These are phyloP conservation scores for Brachymystax lenok DNA, from an alignment of 2,797 vertebrate species.

Conservation along the genomic window DNA sequence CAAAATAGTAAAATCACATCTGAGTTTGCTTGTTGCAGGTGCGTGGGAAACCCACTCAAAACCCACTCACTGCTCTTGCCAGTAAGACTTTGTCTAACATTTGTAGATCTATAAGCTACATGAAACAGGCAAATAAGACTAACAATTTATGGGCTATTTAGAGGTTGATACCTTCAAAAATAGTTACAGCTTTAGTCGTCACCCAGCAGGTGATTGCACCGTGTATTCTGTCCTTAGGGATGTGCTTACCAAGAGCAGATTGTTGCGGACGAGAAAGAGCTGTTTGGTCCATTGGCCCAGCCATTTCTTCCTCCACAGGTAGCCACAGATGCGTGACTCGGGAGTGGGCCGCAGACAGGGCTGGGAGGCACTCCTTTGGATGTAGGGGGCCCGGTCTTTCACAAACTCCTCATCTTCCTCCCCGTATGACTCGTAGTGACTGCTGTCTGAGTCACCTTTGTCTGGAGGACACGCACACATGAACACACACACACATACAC, in stretches of 20 bases:
- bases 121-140: no score
- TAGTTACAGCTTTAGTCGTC: no score
- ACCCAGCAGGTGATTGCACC: no score
- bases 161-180: no score
- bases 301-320: slow-evolving; percentile 86
- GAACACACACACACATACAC: background rate
- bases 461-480: slow-evolving; percentile 51
- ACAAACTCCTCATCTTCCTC: slow-evolving; percentile 69
- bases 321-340: slow-evolving; percentile 81
- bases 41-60: no score
- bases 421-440: slow-evolving; percentile 83
- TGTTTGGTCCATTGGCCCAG: slow-evolving; percentile 84
- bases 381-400: slow-evolving; percentile 79
- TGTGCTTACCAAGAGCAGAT: slow-evolving; percentile 72
- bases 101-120: no score
- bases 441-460: slow-evolving; percentile 78
- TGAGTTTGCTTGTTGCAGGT: background rate
- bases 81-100: no score
- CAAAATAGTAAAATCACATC: background rate
- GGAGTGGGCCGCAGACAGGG: slow-evolving; percentile 65
- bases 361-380: slow-evolving; percentile 70
- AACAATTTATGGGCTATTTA: no score
- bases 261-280: slow-evolving; percentile 79
- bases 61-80: no score
- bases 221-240: background rate